Evolutionary conservation across 2,113 vertebrate species (phyloP), one percentile per base, ranked within the genome.

Genomic region (Bostrychus sinensis): DNA sequence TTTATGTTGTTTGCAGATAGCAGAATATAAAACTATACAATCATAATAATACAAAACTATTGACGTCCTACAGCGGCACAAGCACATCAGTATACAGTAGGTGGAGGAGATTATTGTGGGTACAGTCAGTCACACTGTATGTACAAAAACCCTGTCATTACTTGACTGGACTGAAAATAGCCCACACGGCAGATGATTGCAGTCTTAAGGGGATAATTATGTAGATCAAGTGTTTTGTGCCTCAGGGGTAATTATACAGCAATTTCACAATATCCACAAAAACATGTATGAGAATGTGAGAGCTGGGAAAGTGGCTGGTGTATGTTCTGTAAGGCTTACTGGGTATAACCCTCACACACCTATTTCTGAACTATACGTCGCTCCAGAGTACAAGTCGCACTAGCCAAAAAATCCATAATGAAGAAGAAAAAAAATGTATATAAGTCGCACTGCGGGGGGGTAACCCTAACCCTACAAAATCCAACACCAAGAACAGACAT

Each of bases 161-260:
- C 34, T 51, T 36, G 42, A 23, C 56, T 62, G 34, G 41, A 60
- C 39, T 77, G 25, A 63, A 69, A 77, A 76, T 66, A 63, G 63
- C 60, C 41, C 66, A 45, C 39, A n/a, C 22, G 20, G 37, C 26
- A 25, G 50, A 61, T 82, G 82, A 82, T 80, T 82, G 58, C 66
- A 72, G 22, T 22, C 45, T 65, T 56, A 43, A 3, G 12, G 57
- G 46, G 75, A 62, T 46, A 70, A 70, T 78, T 72, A 72, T 55
- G 56, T 7, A 69, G 60, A 61, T 56, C 8, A 12, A 58, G 67
- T 46, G 64, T 69, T 72, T 62, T 59, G 20, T 38, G 50, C 58
- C 64, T 77, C 55, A 56, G 45, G 37, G 64, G 48, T 71, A 81
- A 86, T 86, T 73, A 72, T 58, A 62, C 51, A 14, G 65, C 70